Evolutionary conservation across 2,113 vertebrate genomes (phyloP).

Genomic region (Pantherophis guttatus): DNA sequence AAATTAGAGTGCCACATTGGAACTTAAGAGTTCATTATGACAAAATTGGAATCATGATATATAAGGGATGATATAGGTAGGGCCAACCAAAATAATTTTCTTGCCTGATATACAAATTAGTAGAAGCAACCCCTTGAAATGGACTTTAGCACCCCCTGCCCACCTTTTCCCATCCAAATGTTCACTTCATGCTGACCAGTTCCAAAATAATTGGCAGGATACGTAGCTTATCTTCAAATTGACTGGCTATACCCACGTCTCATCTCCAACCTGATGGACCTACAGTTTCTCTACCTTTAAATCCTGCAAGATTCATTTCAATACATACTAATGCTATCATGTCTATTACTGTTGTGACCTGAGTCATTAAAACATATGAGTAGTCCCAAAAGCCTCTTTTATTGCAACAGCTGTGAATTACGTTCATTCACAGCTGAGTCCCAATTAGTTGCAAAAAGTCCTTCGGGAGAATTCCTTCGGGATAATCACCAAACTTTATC

Average conservation of each 20-base stretch:
- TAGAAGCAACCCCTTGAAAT: not conserved
- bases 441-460: no score
- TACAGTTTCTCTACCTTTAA: not conserved
- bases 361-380: no score
- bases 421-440: no score
- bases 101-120: not conserved
- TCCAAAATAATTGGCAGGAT: not conserved
- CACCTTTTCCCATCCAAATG: not conserved
- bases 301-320: not conserved
- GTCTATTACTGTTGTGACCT: no score
- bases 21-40: not conserved
- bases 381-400: no score
- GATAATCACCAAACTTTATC: no score
- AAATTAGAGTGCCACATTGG: not conserved
- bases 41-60: not conserved
- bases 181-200: not conserved
- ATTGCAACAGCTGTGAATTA: no score
- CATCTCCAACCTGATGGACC: not conserved
- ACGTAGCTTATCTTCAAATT: not conserved
- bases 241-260: not conserved
- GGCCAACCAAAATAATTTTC: not conserved
- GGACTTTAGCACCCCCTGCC: not conserved
- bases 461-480: no score
- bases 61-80: not conserved
- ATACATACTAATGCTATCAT: not conserved